Evolutionary conservation across 2,113 vertebrate species (phyloP).

Genomic region (Aptenodytes forsteri): DNA sequence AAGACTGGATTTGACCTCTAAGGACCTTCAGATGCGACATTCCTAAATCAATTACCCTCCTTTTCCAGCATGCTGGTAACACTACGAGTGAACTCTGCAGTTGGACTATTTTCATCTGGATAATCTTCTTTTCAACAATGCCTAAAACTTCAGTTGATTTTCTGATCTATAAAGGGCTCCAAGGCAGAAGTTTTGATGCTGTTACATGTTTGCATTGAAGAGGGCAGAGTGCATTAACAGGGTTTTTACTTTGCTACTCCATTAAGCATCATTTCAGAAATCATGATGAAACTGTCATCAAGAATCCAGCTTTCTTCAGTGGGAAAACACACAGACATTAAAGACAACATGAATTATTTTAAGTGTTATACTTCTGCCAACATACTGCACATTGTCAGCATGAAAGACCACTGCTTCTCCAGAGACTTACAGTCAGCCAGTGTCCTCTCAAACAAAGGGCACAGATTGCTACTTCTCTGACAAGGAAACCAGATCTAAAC

Average conservation of each 20-base stretch:
- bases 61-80: background rate
- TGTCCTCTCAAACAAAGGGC: background rate
- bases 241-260: background rate
- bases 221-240: background rate
- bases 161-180: background rate
- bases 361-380: background rate
- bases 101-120: background rate
- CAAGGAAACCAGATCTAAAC: background rate
- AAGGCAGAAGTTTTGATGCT: background rate
- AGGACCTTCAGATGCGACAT: background rate
- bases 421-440: background rate
- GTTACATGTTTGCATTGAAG: background rate
- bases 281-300: background rate
- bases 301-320: background rate
- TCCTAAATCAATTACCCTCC: background rate
- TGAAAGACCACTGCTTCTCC: background rate
- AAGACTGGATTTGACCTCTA: slow-evolving; percentile 6
- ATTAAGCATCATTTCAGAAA: slow-evolving; percentile 10
- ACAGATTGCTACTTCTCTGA: background rate
- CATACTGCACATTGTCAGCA: background rate
- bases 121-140: background rate
- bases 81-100: background rate
- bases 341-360: background rate
- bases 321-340: background rate
- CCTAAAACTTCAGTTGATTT: background rate